Evolutionary conservation across 2,113 vertebrate genomes (phyloP).

Genomic region (Podarcis muralis): DNA sequence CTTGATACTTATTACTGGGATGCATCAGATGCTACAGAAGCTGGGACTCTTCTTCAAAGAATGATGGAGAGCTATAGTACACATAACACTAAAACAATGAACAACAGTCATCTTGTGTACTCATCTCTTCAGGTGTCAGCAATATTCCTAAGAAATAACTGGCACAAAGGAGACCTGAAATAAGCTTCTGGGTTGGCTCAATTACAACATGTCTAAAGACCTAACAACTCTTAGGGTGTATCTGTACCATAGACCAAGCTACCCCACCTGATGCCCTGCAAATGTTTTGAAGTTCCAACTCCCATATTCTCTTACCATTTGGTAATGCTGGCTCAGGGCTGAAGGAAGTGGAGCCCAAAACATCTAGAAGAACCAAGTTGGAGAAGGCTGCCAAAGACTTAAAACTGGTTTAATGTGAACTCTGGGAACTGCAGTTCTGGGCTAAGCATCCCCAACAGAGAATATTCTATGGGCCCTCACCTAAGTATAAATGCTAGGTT

Average conservation of each 20-base stretch:
- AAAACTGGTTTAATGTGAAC: not conserved
- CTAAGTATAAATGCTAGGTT: not conserved
- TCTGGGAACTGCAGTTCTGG: not conserved
- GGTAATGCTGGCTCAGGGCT: no score
- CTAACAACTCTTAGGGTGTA: not conserved
- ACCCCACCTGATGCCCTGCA: no score
- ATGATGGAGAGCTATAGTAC: accelerated
- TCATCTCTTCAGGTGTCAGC: not conserved
- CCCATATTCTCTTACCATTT: no score
- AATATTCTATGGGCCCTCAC: not conserved
- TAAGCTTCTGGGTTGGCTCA: not conserved
- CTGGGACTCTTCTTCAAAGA: not conserved
- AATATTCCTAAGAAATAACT: not conserved
- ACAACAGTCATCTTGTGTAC: not conserved
- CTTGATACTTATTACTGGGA: not conserved
- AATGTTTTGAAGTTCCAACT: no score
- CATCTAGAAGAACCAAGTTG: not conserved
- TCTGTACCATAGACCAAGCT: not conserved
- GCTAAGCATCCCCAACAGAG: no score
- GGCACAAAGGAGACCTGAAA: not conserved
- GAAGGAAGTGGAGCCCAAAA: not conserved
- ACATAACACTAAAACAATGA: not conserved
- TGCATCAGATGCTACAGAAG: not conserved
- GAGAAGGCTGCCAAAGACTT: not conserved
- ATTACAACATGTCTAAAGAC: not conserved